These are phyloP conservation scores for Coelopa pilipes DNA, from an alignment of 2,888 invertebrate genomes.

Conservation along the genomic window DNA sequence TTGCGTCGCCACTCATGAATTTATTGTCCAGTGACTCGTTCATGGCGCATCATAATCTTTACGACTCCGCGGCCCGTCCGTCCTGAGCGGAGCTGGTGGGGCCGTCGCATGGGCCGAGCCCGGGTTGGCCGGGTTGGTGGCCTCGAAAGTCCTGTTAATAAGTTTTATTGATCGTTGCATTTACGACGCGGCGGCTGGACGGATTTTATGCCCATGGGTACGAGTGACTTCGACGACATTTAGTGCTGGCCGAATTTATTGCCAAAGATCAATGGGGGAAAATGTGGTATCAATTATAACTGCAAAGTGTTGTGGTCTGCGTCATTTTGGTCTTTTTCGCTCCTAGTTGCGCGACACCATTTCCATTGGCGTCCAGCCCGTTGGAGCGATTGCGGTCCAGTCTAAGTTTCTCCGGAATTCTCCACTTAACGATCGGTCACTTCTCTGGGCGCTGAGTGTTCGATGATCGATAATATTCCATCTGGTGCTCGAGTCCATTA, in stretches of 20 bases:
- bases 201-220: neutral
- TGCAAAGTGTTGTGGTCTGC: too few relatives aligned
- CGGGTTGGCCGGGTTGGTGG: neutral
- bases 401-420: too few relatives aligned
- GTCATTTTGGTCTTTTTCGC: too few relatives aligned
- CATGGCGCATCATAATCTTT: neutral
- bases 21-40: neutral
- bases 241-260: neutral
- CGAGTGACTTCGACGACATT: neutral
- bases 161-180: neutral
- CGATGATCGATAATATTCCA: too few relatives aligned
- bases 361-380: too few relatives aligned
- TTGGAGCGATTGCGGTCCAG: too few relatives aligned
- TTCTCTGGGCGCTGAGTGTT: too few relatives aligned
- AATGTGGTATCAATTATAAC: neutral
- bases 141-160: constrained; percentile 28
- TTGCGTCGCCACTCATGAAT: neutral
- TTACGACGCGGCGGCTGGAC: neutral
- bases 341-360: too few relatives aligned
- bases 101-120: neutral
- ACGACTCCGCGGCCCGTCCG: neutral
- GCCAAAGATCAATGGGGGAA: neutral
- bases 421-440: too few relatives aligned
- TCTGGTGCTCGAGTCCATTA: too few relatives aligned
- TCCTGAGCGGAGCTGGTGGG: neutral